Conservation (phyloP, 2,888 invertebrate genomes). For the Tetropium fuscum region DNA sequence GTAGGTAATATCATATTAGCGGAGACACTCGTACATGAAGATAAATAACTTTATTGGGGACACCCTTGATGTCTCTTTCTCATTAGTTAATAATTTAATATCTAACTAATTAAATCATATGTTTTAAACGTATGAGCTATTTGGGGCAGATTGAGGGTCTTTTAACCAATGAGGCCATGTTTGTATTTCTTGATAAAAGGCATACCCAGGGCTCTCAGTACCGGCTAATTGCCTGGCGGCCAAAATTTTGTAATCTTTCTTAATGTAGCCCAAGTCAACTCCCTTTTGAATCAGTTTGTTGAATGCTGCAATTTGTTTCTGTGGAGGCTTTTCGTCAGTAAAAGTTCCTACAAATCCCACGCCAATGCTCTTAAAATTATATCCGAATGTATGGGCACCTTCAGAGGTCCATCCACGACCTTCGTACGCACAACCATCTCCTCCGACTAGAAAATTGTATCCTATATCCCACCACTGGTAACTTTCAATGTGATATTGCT, state of each 20-base stretch:
- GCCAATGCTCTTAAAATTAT: constrained; percentile 75
- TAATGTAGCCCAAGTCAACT: constrained; percentile 72
- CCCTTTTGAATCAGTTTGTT: constrained; percentile 73
- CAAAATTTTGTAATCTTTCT: constrained; percentile 74
- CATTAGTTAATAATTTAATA: background rate
- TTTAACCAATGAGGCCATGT: constrained; percentile 75
- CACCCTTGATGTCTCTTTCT: too few species aligned
- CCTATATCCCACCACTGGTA: constrained; percentile 76
- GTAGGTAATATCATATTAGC: too few species aligned
- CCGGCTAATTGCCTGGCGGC: constrained; percentile 76
- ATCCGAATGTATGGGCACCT: constrained; percentile 79
- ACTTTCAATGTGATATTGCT: constrained; percentile 78
- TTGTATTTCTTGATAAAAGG: constrained; percentile 73
- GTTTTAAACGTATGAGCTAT: background rate
- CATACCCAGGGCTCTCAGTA: constrained; percentile 78
- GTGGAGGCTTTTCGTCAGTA: constrained; percentile 67
- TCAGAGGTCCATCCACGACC: constrained; percentile 80
- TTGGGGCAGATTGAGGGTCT: background rate
- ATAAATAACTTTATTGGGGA: too few species aligned
- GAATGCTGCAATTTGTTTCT: constrained; percentile 72
- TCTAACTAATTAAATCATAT: too few species aligned
- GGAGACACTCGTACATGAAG: too few species aligned
- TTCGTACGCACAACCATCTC: constrained; percentile 81
- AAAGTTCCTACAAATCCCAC: constrained; percentile 82
- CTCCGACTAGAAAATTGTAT: constrained; percentile 84